Conservation (phyloP, 1,140 invertebrate species). For the Lepidotrigona ventralis region DNA sequence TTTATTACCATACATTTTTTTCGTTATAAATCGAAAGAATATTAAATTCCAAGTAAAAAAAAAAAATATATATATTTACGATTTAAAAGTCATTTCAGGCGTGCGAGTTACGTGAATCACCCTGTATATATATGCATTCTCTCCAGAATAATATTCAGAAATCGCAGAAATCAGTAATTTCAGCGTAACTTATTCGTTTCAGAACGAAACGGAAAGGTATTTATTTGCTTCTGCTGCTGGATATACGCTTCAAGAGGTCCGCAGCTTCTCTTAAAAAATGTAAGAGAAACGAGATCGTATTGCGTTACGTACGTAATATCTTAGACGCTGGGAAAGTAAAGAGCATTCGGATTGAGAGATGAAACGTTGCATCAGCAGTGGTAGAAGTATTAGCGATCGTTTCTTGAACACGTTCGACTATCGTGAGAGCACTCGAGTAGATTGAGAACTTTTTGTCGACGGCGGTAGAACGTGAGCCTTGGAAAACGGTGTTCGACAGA, state of each 20-base stretch:
- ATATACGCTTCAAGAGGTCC: neutral
- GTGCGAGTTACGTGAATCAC: too few species aligned
- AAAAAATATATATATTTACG: too few species aligned
- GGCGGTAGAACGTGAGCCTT: too few species aligned
- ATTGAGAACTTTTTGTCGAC: constrained; percentile 5
- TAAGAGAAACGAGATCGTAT: neutral
- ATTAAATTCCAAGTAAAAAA: too few species aligned
- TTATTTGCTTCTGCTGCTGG: neutral
- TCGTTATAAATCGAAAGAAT: too few species aligned
- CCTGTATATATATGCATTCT: too few species aligned
- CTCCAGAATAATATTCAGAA: neutral
- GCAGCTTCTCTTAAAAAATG: neutral
- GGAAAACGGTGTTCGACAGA: neutral
- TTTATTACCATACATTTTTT: too few species aligned
- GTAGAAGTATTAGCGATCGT: neutral
- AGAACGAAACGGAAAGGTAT: neutral
- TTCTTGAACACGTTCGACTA: neutral
- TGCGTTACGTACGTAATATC: neutral
- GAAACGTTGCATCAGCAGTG: constrained; percentile 1
- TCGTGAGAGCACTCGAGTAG: neutral
- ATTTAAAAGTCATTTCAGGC: too few species aligned
- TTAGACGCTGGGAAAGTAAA: neutral
- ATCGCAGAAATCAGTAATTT: neutral
- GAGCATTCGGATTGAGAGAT: neutral
- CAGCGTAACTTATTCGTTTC: neutral